Conservation (phyloP, 2,797 vertebrate species). For the Heterohyrax brucei region DNA sequence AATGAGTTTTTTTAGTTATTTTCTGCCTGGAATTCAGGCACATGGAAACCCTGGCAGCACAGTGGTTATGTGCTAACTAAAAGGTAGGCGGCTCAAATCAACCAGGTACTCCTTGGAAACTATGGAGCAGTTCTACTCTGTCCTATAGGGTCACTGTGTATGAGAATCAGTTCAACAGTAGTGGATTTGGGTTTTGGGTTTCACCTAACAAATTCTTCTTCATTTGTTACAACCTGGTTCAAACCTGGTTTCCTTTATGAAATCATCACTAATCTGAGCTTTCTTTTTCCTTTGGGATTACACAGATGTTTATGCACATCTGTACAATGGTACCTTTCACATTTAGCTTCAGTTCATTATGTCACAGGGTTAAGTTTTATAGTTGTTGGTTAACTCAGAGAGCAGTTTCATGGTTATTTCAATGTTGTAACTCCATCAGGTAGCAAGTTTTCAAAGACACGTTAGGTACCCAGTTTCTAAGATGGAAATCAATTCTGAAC, state of each 20-base stretch:
- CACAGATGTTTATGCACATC: not conserved
- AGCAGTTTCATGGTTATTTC: not conserved
- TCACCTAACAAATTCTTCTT: not conserved
- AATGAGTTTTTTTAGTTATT: not conserved
- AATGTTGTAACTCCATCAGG: not conserved
- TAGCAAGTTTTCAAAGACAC: not conserved
- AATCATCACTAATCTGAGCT: not conserved
- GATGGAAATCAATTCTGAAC: not conserved
- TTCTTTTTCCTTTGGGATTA: not conserved
- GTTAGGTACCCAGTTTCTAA: not conserved
- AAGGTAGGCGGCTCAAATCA: too few relatives aligned
- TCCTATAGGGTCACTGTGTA: too few relatives aligned
- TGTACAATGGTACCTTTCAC: not conserved
- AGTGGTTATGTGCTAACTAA: too few relatives aligned
- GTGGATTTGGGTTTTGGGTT: too few relatives aligned
- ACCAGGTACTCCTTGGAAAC: too few relatives aligned
- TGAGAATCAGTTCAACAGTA: too few relatives aligned
- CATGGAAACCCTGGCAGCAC: too few relatives aligned
- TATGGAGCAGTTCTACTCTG: too few relatives aligned
- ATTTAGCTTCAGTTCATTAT: slow-evolving; percentile 26
- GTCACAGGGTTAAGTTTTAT: not conserved
- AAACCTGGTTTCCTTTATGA: not conserved
- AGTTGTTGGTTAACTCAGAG: not conserved
- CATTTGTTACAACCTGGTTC: not conserved
- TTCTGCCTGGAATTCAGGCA: not conserved